Percentiles rank a stretch among this genome's conserved stretches.
Conservation (phyloP, 1,140 invertebrate species). For the Drosophila kepulauana region DNA sequence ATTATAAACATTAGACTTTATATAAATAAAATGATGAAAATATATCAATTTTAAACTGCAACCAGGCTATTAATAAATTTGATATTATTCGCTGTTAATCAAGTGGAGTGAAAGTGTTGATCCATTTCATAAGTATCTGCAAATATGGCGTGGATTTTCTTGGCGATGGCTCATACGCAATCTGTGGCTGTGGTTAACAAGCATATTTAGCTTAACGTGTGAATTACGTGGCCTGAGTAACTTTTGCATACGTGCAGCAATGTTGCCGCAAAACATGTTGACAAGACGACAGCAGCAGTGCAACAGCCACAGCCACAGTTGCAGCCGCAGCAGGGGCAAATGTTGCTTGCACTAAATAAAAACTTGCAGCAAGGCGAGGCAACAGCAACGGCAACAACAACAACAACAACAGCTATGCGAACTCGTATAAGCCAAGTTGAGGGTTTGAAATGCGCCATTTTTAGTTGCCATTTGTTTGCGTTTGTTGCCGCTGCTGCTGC, state of each 20-base stretch:
- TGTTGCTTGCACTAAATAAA: slow-evolving; percentile 48
- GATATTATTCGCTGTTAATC: not conserved
- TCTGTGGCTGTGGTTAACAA: slow-evolving; percentile 45
- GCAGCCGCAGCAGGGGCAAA: slow-evolving; percentile 44
- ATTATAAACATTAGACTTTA: no score
- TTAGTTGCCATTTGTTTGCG: slow-evolving; percentile 79
- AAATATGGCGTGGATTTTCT: slow-evolving; percentile 6
- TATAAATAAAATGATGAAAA: no score
- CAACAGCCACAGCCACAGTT: slow-evolving; percentile 35
- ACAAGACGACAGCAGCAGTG: slow-evolving; percentile 56
- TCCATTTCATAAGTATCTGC: not conserved
- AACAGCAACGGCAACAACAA: slow-evolving; percentile 32
- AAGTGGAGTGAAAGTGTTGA: slow-evolving; percentile 5
- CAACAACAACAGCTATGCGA: slow-evolving; percentile 12
- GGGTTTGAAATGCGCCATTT: slow-evolving; percentile 79
- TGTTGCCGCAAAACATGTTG: slow-evolving; percentile 65
- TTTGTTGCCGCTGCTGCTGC: slow-evolving; percentile 41
- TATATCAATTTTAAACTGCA: not conserved
- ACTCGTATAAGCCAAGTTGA: slow-evolving; percentile 31
- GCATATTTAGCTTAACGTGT: slow-evolving; percentile 75
- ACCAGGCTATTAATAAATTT: not conserved
- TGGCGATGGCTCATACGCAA: slow-evolving; percentile 18
- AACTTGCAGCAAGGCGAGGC: slow-evolving; percentile 49
- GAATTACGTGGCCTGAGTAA: slow-evolving; percentile 74
- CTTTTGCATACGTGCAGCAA: slow-evolving; percentile 81